phyloP scores from a whole-genome alignment of 1,140 invertebrate genomes.

The Drosophila ohnishii region DNA sequence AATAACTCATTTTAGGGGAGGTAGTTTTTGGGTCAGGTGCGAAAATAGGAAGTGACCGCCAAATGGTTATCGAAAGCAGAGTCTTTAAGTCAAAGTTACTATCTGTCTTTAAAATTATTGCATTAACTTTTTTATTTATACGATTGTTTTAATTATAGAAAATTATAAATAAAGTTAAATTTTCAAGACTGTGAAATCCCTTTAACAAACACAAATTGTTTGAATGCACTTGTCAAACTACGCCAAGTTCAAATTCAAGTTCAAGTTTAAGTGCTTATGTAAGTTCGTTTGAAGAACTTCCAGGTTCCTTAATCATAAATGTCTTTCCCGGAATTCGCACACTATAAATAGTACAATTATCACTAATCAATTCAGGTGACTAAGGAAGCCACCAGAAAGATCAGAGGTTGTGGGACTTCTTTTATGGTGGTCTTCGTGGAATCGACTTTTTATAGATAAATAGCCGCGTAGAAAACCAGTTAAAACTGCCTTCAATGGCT shows the following conservation, averaged over 20 bases:
- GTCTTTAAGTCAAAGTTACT: neutral
- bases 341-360: conserved; percentile 24
- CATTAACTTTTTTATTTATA: neutral
- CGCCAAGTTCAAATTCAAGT: conserved; percentile 17
- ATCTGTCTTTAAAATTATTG: neutral
- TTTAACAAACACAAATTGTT: conserved; percentile 10
- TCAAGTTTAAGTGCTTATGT: conserved; percentile 10
- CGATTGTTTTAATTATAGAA: neutral
- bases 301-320: conserved; percentile 45
- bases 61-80: neutral
- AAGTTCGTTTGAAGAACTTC: conserved; percentile 29
- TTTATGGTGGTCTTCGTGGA: neutral
- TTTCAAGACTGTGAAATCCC: neutral
- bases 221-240: conserved; percentile 7
- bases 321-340: conserved; percentile 48
- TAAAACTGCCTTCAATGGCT: conserved; percentile 19
- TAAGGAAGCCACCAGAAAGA: conserved; percentile 34
- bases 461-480: conserved; percentile 3
- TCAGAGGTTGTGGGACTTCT: conserved; percentile 8
- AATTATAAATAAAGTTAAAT: neutral
- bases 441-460: neutral
- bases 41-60: neutral
- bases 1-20: neutral
- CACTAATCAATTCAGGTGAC: conserved; percentile 20
- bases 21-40: neutral